Evolutionary conservation across 2,888 invertebrate genomes (phyloP), one percentile per base, ranked within the genome.

Genomic region (Parnassius mnemosyne): DNA sequence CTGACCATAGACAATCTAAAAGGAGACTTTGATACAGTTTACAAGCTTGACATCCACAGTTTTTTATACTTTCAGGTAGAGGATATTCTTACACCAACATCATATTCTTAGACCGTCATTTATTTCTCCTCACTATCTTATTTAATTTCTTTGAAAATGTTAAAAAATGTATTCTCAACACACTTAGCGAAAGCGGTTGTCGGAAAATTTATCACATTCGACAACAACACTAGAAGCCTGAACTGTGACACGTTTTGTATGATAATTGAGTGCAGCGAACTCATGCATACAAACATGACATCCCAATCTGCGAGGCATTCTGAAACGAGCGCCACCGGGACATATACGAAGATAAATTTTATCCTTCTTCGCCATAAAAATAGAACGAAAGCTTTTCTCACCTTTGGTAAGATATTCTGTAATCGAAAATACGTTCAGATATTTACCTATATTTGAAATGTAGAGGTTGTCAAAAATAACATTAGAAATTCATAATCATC

Each of bases 241-340:
- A 61, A 50, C 10, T 61, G 51, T 51, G 56, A 49, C 46, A 46
- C 57, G 53, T 62, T 62, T 57, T 62, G 57, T 57, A 62, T 62
- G 61, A 53, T 62, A 62, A 62, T 62, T 42, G 57, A 53, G 53
- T 57, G 57, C 61, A 62, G 53, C 11, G 42, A 43, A 53, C 61
- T 57, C 61, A 62, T 62, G 61, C 61, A 57, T 57, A 57, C 57
- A 62, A 62, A 62, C 57, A 57, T 57, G 57, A 43, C 43, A 49
- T 11, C 9, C 47, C 53, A 49, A 57, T 57, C 53, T 53, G 42
- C 56, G 16, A 3, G 13, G 57, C 51, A 34, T 11, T 16, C 12
- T 46, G 41, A 10, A 34, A 1, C 53, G 53, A 9, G 53, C 49
- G 52, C 9, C 43, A 12, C 42, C 52, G n/a, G 20, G 7, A 52